phyloP scores from a whole-genome alignment of 2,113 vertebrate genomes.

The Ammospiza caudacuta region DNA sequence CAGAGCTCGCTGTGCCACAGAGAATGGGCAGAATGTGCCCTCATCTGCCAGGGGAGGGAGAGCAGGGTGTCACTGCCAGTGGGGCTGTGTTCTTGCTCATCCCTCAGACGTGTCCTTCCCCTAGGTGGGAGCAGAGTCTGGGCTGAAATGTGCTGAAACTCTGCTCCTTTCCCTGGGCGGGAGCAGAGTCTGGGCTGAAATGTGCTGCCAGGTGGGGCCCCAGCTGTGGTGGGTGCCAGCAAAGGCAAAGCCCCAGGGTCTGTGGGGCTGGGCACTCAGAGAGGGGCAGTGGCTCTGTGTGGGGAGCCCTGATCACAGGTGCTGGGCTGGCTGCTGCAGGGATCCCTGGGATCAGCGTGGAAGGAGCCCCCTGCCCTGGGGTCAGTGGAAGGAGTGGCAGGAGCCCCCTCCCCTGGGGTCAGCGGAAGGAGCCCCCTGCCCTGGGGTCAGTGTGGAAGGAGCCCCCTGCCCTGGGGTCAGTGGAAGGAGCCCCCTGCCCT shows the following conservation, averaged over 20 bases:
- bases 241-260: accelerated
- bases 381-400: background rate
- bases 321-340: background rate
- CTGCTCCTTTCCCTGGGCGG: background rate
- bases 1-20: background rate
- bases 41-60: background rate
- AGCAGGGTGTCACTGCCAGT: background rate
- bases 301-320: background rate
- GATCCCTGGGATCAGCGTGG: background rate
- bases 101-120: background rate
- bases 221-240: background rate
- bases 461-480: no score
- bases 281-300: background rate
- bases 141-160: background rate
- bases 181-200: background rate
- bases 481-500: no score
- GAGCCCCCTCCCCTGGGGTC: no score
- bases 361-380: background rate
- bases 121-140: accelerated
- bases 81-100: background rate
- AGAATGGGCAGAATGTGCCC: background rate
- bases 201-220: background rate
- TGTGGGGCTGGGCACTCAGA: background rate
- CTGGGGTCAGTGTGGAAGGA: no score
- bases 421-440: no score